Conservation (phyloP, 2,113 vertebrate genomes). For the Thunnus maccoyii region DNA sequence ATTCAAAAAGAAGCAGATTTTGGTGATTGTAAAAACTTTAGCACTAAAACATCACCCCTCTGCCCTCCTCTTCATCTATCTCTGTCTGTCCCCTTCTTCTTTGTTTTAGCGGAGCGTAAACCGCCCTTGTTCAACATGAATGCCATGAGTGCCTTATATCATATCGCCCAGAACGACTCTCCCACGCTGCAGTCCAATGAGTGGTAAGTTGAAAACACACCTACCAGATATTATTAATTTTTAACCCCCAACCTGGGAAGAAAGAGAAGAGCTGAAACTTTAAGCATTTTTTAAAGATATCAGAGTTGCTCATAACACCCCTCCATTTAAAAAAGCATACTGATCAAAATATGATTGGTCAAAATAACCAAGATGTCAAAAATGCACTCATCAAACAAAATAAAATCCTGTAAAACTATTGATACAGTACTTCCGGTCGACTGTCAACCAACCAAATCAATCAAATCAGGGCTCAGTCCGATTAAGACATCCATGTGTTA, state of each 20-base stretch:
- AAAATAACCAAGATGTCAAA: not conserved
- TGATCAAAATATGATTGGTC: not conserved
- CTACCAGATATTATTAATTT: not conserved
- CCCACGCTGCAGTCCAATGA: constrained; percentile 95
- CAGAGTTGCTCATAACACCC: not conserved
- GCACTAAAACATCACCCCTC: not conserved
- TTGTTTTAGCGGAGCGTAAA: constrained; percentile 94
- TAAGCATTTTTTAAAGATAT: not conserved
- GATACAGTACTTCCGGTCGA: constrained; percentile 18
- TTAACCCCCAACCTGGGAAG: not conserved
- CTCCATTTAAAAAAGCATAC: not conserved
- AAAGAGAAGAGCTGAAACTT: not conserved
- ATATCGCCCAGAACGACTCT: constrained; percentile 99
- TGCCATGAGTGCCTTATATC: constrained; percentile 99
- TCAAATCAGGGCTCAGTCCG: constrained; percentile 25
- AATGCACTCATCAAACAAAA: not conserved
- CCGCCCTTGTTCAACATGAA: constrained; percentile 99
- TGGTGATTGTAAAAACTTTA: not conserved
- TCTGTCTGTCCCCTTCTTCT: constrained; percentile 22
- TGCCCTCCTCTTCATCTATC: not conserved
- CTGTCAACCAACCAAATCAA: constrained; percentile 7
- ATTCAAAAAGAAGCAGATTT: not conserved
- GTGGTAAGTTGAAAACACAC: constrained; percentile 88
- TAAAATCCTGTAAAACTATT: constrained; percentile 1
- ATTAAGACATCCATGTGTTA: constrained; percentile 54